These are phyloP conservation scores for Drosophila bipectinata DNA, from an alignment of 1,140 invertebrate genomes.

Conservation along the genomic window DNA sequence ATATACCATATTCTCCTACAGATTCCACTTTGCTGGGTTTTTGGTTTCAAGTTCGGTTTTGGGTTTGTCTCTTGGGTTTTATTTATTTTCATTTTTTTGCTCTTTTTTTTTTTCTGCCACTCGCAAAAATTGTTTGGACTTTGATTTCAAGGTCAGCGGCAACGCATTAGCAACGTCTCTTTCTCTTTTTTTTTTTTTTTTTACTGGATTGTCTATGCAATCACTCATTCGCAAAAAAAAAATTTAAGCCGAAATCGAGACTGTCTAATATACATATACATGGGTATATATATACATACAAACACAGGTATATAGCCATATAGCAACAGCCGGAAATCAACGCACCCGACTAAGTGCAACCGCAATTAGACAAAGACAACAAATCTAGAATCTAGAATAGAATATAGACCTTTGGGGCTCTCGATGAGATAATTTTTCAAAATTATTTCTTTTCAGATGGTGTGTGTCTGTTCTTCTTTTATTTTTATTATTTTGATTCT, in stretches of 20 bases:
- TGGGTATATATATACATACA: not conserved
- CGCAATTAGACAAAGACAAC: constrained; percentile 20
- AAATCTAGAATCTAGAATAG: constrained; percentile 2
- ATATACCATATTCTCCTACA: constrained; percentile 5
- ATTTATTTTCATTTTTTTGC: constrained; percentile 6
- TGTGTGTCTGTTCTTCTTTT: constrained; percentile 9
- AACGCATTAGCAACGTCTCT: constrained; percentile 56
- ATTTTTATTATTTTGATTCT: not conserved
- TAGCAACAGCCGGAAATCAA: constrained; percentile 41
- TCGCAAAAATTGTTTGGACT: constrained; percentile 57
- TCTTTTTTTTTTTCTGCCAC: constrained; percentile 21
- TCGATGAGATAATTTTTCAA: constrained; percentile 74
- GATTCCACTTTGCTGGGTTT: constrained; percentile 50
- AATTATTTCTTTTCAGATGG: constrained; percentile 36
- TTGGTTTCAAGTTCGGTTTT: constrained; percentile 54
- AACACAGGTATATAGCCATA: not conserved
- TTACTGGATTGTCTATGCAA: constrained; percentile 39
- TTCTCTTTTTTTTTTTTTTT: not conserved
- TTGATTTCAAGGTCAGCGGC: constrained; percentile 61
- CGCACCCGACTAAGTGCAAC: constrained; percentile 38
- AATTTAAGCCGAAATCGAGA: constrained; percentile 1
- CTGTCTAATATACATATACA: not conserved
- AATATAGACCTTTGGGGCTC: constrained; percentile 9
- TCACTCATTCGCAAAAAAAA: constrained; percentile 53
- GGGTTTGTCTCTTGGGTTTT: constrained; percentile 20